Evolutionary conservation across 2,113 vertebrate genomes (phyloP).

Genomic region (Rhipidura dahli): DNA sequence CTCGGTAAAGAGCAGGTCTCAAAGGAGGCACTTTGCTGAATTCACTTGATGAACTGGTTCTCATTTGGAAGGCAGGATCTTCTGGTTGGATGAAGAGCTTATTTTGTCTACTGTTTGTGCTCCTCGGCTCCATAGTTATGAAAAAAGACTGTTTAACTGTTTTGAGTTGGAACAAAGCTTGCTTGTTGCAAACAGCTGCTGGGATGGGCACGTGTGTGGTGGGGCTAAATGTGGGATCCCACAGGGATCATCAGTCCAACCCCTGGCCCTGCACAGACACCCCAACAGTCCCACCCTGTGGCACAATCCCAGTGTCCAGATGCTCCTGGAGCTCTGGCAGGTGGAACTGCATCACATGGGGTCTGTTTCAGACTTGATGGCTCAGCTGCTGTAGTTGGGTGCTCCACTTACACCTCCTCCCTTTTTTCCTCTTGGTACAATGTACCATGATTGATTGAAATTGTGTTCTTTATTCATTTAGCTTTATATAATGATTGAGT

Average conservation of each 20-base stretch:
- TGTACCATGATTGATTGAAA: not conserved
- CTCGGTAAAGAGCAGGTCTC: not conserved
- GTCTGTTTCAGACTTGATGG: not conserved
- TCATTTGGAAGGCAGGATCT: not conserved
- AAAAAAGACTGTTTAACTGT: not conserved
- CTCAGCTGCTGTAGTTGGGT: not conserved
- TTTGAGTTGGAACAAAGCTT: not conserved
- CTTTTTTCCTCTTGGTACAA: fast-evolving
- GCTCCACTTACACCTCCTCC: not conserved
- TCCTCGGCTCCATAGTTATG: not conserved
- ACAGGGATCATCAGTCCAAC: not conserved
- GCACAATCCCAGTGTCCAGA: not conserved
- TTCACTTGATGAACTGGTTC: not conserved
- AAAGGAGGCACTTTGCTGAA: not conserved
- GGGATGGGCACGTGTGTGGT: fast-evolving
- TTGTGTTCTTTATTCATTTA: not conserved
- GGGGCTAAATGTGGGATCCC: not conserved
- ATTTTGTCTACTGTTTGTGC: not conserved
- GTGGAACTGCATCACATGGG: fast-evolving
- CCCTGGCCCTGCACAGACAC: not conserved
- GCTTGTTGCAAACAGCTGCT: not conserved
- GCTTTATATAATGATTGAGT: not conserved
- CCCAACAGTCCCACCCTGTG: not conserved
- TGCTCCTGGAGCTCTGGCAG: not conserved
- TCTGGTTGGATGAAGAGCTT: not conserved